Evolutionary conservation across 2,797 vertebrate species (phyloP).

Genomic region (Parauchenoglanis punctatus): DNA sequence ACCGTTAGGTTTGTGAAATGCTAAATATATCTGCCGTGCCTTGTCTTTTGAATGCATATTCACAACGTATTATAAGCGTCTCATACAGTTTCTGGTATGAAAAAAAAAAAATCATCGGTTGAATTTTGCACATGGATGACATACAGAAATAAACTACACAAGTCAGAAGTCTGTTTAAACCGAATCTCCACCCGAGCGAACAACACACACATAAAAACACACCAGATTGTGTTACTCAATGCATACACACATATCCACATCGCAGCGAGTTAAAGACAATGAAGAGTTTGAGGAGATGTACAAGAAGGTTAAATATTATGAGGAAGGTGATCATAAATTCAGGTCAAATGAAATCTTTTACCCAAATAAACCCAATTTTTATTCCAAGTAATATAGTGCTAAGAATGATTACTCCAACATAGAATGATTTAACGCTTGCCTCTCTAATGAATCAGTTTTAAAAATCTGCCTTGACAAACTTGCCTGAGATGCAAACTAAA

Average conservation of each 20-base stretch:
- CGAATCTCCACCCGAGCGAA: slow-evolving; percentile 48
- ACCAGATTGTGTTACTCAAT: slow-evolving; percentile 30
- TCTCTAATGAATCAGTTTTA: neutral
- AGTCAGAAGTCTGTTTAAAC: slow-evolving; percentile 18
- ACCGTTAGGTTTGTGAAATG: neutral
- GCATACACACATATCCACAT: slow-evolving; percentile 30
- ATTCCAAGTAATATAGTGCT: neutral
- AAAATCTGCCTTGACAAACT: neutral
- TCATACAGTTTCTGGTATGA: neutral
- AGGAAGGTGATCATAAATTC: neutral
- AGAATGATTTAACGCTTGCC: neutral
- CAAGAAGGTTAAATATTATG: slow-evolving; percentile 1
- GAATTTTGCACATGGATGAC: neutral
- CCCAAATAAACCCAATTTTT: neutral
- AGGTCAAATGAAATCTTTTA: too few relatives aligned
- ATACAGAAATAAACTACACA: neutral
- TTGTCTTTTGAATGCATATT: neutral
- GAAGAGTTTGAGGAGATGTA: slow-evolving; percentile 20
- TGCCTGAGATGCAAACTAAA: neutral
- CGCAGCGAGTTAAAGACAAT: slow-evolving; percentile 26
- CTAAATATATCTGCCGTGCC: slow-evolving; percentile 6
- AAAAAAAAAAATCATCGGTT: neutral
- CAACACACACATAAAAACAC: slow-evolving; percentile 37
- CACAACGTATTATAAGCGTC: neutral
- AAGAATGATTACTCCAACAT: neutral